Conservation (phyloP, 1,140 invertebrate genomes). For the Drosophila rufa region DNA sequence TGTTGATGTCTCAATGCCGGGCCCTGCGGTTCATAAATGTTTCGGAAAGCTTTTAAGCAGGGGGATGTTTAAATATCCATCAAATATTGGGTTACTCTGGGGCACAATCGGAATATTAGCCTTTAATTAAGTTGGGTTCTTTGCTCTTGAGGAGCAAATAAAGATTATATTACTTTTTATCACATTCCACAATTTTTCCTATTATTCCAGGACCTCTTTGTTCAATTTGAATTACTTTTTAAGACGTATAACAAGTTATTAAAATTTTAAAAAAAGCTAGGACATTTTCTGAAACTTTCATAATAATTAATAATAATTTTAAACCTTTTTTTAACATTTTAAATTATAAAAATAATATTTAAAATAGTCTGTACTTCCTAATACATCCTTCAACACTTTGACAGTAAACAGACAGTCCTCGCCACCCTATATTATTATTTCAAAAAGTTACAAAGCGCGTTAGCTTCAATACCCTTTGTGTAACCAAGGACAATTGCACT, state of each 20-base stretch:
- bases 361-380: background rate
- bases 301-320: background rate
- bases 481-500: constrained; percentile 29
- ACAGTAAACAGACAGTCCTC: background rate
- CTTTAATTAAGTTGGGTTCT: constrained; percentile 19
- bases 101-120: background rate
- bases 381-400: background rate
- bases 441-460: background rate
- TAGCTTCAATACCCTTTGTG: background rate
- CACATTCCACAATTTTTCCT: too few species aligned
- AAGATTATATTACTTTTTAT: background rate
- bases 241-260: too few species aligned
- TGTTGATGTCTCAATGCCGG: constrained; percentile 41
- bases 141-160: background rate
- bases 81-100: constrained; percentile 17
- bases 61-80: constrained; percentile 31
- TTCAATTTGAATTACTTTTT: too few species aligned
- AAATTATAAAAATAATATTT: background rate
- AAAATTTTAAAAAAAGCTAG: too few species aligned
- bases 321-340: background rate
- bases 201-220: too few species aligned
- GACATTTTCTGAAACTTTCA: background rate
- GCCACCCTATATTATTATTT: background rate
- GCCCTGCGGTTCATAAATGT: constrained; percentile 2
- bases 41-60: constrained; percentile 1